phyloP scores from a whole-genome alignment of 2,113 vertebrate genomes.

The Campylomormyrus tamandua region DNA sequence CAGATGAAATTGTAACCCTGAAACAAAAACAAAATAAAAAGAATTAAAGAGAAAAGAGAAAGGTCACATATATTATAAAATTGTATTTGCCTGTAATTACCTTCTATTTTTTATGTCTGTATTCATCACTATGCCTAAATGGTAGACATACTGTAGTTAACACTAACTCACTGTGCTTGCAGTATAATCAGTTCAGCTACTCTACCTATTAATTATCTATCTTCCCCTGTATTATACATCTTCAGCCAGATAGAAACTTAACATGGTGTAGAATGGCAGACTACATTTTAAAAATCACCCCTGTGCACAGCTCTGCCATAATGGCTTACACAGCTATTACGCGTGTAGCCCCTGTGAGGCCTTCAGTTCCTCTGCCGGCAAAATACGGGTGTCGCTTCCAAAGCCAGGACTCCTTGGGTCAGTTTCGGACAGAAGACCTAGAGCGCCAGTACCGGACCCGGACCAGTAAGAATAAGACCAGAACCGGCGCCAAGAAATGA shows the following conservation, averaged over 20 bases:
- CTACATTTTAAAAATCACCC: conserved; percentile 16
- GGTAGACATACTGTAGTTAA: neutral
- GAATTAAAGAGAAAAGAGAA: neutral
- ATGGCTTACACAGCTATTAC: conserved; percentile 21
- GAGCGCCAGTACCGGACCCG: conserved; percentile 27
- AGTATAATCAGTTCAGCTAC: neutral
- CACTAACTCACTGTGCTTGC: neutral
- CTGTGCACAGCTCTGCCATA: neutral
- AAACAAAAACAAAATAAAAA: neutral
- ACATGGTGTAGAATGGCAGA: conserved; percentile 17
- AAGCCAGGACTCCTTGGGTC: conserved; percentile 8
- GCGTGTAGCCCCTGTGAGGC: neutral
- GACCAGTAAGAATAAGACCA: conserved; percentile 42
- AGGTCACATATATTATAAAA: neutral
- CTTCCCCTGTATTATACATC: neutral
- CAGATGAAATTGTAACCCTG: neutral
- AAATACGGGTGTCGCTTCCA: conserved; percentile 17
- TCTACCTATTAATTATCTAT: neutral
- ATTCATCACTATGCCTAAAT: neutral
- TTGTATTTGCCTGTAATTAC: neutral
- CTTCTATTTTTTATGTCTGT: neutral
- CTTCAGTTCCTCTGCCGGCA: conserved; percentile 22
- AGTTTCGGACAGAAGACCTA: conserved; percentile 11
- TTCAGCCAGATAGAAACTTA: conserved; percentile 10
- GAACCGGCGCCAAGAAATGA: conserved; percentile 27